A percentile compares a stretch with the other conserved stretches of the same genome.
phyloP scores from a whole-genome alignment of 2,888 invertebrate genomes.

The Aspidiotus destructor region DNA sequence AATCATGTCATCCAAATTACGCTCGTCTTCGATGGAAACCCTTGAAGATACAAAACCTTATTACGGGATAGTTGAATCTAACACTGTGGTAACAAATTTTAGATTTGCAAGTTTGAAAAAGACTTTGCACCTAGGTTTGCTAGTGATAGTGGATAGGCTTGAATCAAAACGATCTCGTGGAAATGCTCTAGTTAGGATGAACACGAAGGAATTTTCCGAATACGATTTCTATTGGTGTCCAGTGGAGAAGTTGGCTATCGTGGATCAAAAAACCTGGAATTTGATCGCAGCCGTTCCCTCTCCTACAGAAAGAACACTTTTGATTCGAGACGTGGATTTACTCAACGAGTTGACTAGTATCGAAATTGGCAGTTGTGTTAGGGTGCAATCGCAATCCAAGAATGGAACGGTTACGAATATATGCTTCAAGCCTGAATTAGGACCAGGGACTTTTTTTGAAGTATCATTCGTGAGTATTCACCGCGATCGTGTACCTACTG shows the following conservation, averaged over 20 bases:
- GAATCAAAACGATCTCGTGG: background rate
- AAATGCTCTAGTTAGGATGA: slow-evolving; percentile 33
- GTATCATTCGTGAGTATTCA: slow-evolving; percentile 9
- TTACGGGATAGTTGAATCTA: slow-evolving; percentile 6
- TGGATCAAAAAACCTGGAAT: slow-evolving; percentile 37
- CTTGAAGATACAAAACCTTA: background rate
- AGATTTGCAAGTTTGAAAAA: background rate
- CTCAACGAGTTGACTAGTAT: slow-evolving; percentile 37
- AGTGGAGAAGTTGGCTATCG: slow-evolving; percentile 35
- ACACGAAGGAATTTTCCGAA: slow-evolving; percentile 35
- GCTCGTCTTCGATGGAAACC: background rate
- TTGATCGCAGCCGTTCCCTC: slow-evolving; percentile 36
- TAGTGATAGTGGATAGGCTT: slow-evolving; percentile 29
- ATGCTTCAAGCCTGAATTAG: background rate
- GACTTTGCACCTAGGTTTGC: slow-evolving; percentile 12
- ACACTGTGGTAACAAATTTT: background rate
- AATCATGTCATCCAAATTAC: slow-evolving; percentile 14
- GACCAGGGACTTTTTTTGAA: slow-evolving; percentile 16
- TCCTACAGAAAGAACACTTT: slow-evolving; percentile 35
- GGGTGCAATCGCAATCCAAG: slow-evolving; percentile 33
- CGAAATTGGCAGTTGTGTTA: slow-evolving; percentile 36
- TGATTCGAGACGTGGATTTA: slow-evolving; percentile 35
- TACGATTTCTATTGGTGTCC: slow-evolving; percentile 37
- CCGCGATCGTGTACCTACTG: background rate
- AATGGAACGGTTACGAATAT: slow-evolving; percentile 1